Conservation (phyloP, 2,888 invertebrate genomes). For the Ornithoptera alexandrae region DNA sequence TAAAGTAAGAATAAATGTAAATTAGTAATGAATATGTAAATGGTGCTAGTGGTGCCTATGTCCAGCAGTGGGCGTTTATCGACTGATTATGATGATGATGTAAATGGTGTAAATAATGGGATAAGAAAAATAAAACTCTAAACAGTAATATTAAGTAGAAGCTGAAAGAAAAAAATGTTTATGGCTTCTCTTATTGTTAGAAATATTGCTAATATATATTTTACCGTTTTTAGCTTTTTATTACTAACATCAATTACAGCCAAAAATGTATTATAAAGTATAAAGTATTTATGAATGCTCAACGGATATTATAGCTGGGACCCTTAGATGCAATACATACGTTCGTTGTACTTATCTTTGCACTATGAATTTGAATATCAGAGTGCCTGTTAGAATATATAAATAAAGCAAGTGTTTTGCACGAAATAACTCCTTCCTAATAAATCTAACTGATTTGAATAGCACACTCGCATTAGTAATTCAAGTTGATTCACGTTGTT, state of each 20-base stretch:
- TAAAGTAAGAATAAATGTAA: too few species aligned
- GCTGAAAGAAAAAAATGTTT: too few species aligned
- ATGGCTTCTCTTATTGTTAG: too few species aligned
- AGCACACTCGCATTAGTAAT: constrained; percentile 74
- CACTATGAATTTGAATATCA: constrained; percentile 59
- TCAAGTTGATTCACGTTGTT: constrained; percentile 61
- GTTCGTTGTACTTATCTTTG: constrained; percentile 54
- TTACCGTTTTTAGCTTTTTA: too few species aligned
- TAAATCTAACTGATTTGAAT: constrained; percentile 77
- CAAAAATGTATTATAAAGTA: background rate
- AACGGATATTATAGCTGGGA: constrained; percentile 31
- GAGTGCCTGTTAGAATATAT: constrained; percentile 65
- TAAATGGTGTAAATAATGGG: too few species aligned
- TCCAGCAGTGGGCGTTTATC: too few species aligned
- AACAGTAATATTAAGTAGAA: too few species aligned
- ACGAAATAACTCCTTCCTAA: constrained; percentile 74
- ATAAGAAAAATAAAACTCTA: too few species aligned
- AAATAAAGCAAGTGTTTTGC: constrained; percentile 63
- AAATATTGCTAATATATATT: too few species aligned
- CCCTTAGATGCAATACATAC: constrained; percentile 40
- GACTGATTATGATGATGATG: too few species aligned
- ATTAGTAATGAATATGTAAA: too few species aligned
- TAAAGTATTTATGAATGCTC: background rate
- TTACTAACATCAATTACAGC: background rate
- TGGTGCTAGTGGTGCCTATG: too few species aligned